Percentiles rank a stretch among this genome's conserved stretches.
Evolutionary conservation across 2,113 vertebrate species (phyloP).

Genomic region (Pyrgilauda ruficollis): DNA sequence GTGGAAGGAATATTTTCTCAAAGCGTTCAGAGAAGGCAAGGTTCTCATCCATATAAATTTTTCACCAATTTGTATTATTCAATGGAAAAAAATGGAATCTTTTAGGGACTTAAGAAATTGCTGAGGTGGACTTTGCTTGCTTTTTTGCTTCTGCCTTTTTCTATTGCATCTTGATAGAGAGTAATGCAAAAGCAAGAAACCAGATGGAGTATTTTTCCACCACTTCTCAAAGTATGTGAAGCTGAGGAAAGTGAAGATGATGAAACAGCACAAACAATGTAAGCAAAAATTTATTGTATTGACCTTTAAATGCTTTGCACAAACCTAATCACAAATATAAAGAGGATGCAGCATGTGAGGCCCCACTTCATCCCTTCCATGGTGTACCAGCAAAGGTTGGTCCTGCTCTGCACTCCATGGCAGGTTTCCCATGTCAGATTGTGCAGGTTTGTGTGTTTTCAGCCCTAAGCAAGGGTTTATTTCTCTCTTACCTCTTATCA

Average conservation of each 20-base stretch:
- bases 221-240: not conserved
- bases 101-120: not conserved
- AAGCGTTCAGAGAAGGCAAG: not conserved
- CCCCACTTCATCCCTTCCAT: not conserved
- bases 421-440: not conserved
- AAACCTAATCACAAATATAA: not conserved
- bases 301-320: not conserved
- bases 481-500: not conserved
- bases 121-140: not conserved
- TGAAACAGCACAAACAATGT: not conserved
- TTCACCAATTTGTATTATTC: not conserved
- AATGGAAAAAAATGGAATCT: not conserved
- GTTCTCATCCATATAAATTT: not conserved
- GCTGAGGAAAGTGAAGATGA: not conserved
- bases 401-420: not conserved
- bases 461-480: not conserved
- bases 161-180: not conserved
- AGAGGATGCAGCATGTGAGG: accelerated
- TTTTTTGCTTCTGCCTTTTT: not conserved
- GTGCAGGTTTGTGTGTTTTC: not conserved
- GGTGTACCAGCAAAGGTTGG: not conserved
- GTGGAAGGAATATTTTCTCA: not conserved
- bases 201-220: not conserved
- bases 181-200: not conserved
- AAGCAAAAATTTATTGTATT: not conserved